Conservation (phyloP, 1,140 invertebrate species). For the Matsumurasca onukii region DNA sequence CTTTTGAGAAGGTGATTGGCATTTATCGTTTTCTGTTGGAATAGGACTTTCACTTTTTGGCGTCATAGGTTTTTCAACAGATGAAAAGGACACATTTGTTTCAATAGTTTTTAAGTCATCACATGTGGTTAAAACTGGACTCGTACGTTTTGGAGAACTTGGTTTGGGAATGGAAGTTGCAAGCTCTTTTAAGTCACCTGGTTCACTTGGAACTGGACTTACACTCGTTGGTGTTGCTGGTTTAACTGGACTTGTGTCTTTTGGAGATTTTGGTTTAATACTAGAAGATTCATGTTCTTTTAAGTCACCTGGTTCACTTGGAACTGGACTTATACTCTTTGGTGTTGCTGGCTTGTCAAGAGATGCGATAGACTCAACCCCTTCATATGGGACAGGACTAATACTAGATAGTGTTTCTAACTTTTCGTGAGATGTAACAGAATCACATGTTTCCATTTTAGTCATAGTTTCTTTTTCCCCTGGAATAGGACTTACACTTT, state of each 20-base stretch:
- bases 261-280: neutral
- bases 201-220: neutral
- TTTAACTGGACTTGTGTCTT: too few species aligned
- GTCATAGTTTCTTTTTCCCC: neutral
- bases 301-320: neutral
- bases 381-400: too few species aligned
- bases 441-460: neutral
- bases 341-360: neutral
- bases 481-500: constrained; percentile 8
- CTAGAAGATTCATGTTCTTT: neutral
- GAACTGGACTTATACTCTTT: constrained; percentile 2
- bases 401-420: too few species aligned
- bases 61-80: neutral
- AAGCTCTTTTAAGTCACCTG: too few species aligned
- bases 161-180: too few species aligned
- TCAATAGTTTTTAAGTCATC: too few species aligned
- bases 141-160: too few species aligned
- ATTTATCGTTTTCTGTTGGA: constrained; percentile 3
- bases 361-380: too few species aligned
- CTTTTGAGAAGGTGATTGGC: neutral
- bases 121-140: too few species aligned
- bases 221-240: neutral
- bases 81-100: too few species aligned
- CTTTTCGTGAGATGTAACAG: neutral
- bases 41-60: constrained; percentile 1